phyloP scores from a whole-genome alignment of 1,140 invertebrate species.

The Orius insidiosus region DNA sequence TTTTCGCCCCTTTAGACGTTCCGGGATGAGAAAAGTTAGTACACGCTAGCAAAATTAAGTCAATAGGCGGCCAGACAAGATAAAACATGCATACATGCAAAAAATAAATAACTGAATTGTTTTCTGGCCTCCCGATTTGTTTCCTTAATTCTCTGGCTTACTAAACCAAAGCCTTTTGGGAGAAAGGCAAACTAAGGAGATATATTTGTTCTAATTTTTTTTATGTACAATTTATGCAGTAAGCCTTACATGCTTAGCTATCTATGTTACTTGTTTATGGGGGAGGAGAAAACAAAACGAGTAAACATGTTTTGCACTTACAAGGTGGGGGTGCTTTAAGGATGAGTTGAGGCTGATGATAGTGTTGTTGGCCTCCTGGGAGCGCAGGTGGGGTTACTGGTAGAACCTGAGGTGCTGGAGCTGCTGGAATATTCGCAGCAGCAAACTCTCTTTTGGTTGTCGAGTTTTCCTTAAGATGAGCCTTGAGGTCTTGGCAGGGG shows the following conservation, averaged over 20 bases:
- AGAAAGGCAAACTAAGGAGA: too few species aligned
- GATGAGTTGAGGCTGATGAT: slow-evolving; percentile 16
- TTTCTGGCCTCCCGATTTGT: too few species aligned
- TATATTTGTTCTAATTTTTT: slow-evolving; percentile 1
- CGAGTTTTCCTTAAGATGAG: too few species aligned
- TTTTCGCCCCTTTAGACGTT: too few species aligned
- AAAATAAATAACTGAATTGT: background rate
- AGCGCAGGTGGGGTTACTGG: too few species aligned
- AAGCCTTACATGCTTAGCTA: background rate
- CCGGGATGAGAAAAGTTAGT: too few species aligned
- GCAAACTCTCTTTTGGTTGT: background rate
- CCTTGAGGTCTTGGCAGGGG: too few species aligned
- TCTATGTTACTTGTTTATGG: too few species aligned
- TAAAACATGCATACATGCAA: slow-evolving; percentile 3
- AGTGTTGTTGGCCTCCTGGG: slow-evolving; percentile 5
- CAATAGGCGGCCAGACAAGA: background rate
- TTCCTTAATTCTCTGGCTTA: too few species aligned
- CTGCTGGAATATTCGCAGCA: slow-evolving; percentile 8
- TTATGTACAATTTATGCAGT: slow-evolving; percentile 2
- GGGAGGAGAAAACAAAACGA: background rate
- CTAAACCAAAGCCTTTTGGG: too few species aligned
- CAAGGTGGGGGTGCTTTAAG: slow-evolving; percentile 26
- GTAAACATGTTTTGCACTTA: slow-evolving; percentile 19
- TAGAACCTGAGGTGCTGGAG: slow-evolving; percentile 15
- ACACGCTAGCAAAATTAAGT: too few species aligned